Evolutionary conservation across 1,140 invertebrate species (phyloP).

Genomic region (Zaprionus inermis): DNA sequence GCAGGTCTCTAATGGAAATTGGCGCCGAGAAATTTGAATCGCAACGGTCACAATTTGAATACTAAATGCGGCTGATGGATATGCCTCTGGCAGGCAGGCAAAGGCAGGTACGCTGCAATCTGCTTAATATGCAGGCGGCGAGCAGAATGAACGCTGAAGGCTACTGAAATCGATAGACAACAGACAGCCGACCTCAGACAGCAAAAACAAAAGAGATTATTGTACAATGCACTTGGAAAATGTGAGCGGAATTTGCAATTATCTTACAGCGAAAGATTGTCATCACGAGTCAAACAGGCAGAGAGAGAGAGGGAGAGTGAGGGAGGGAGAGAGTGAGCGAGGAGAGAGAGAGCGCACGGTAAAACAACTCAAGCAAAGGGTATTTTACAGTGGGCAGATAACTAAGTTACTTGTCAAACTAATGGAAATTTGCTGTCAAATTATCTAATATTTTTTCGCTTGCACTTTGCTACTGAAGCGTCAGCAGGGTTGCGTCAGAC

Average conservation of each 20-base stretch:
- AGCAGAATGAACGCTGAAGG: constrained; percentile 62
- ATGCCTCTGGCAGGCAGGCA: background rate
- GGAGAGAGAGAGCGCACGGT: background rate
- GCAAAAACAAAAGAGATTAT: constrained; percentile 43
- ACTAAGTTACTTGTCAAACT: background rate
- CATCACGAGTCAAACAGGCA: constrained; percentile 9
- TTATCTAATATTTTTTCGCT: background rate
- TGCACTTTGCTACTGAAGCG: background rate
- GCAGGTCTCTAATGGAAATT: constrained; percentile 33
- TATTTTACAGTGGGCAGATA: constrained; percentile 4
- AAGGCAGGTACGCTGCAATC: constrained; percentile 13
- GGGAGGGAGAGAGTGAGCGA: background rate
- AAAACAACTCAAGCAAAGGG: background rate
- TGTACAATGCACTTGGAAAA: constrained; percentile 61
- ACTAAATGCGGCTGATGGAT: constrained; percentile 48
- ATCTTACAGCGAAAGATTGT: constrained; percentile 18
- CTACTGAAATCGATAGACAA: constrained; percentile 73
- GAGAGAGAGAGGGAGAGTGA: constrained; percentile 10
- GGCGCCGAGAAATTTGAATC: constrained; percentile 60
- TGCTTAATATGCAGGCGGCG: constrained; percentile 66
- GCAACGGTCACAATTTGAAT: constrained; percentile 72
- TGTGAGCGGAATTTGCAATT: constrained; percentile 65
- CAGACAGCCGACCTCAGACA: constrained; percentile 32
- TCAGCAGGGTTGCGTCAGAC: background rate
- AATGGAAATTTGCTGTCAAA: background rate